Percentiles rank a stretch among this genome's conserved stretches.
These are phyloP conservation scores for Sebastes hubbsi DNA, from an alignment of 2,797 vertebrate species.

Conservation along the genomic window DNA sequence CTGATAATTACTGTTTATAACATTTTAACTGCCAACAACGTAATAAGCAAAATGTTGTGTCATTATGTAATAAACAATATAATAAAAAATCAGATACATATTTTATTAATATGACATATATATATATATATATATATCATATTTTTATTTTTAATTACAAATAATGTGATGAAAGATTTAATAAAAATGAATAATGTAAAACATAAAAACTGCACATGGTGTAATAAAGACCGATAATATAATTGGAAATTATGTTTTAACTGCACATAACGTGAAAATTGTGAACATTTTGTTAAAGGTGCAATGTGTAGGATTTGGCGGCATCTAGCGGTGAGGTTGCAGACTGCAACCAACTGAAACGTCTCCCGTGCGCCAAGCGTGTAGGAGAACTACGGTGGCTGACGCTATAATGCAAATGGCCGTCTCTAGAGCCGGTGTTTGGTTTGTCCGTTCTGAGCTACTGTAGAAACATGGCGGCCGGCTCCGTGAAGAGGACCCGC, in stretches of 20 bases:
- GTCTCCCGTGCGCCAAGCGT: fast-evolving
- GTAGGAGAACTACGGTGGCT: too few relatives aligned
- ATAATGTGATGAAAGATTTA: neutral
- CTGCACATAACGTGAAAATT: fast-evolving
- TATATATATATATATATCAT: neutral
- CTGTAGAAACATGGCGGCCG: too few relatives aligned
- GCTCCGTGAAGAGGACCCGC: too few relatives aligned
- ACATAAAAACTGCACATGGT: neutral
- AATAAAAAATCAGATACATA: too few relatives aligned
- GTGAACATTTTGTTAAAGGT: too few relatives aligned
- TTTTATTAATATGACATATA: neutral
- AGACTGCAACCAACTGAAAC: too few relatives aligned
- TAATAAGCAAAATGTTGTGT: neutral
- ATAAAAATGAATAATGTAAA: neutral
- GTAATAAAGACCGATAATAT: neutral
- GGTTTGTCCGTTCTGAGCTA: too few relatives aligned
- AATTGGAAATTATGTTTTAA: neutral
- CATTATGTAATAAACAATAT: neutral
- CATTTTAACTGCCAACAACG: neutral
- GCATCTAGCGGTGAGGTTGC: too few relatives aligned
- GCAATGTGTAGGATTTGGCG: too few relatives aligned
- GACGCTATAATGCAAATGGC: fast-evolving
- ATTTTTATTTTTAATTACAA: neutral
- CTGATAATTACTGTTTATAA: neutral
- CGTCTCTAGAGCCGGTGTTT: too few relatives aligned